Evolutionary conservation across 2,113 vertebrate genomes (phyloP).

Genomic region (Chinchilla lanigera): DNA sequence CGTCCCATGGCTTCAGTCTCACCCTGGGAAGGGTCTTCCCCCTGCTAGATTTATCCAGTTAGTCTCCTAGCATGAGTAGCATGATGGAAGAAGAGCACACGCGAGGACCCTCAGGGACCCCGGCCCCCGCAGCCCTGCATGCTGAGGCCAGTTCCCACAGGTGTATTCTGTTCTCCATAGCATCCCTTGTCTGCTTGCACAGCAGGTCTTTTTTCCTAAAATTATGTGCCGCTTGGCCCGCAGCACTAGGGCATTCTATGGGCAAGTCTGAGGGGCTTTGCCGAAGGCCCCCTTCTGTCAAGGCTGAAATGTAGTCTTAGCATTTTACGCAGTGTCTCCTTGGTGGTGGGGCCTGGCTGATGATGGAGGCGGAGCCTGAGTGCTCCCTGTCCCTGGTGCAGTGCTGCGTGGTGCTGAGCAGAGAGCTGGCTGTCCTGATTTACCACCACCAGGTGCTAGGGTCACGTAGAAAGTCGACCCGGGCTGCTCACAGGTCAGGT

Average conservation of each 20-base stretch:
- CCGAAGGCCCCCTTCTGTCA: not conserved
- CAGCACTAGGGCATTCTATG: not conserved
- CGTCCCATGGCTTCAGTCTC: not conserved
- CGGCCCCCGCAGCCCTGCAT: not conserved
- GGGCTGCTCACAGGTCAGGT: not conserved
- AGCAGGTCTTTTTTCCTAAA: not conserved
- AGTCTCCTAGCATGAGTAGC: too few species aligned
- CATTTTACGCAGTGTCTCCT: not conserved
- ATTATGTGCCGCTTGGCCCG: not conserved
- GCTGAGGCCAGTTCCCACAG: not conserved
- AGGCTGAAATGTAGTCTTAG: not conserved
- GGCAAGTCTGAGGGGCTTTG: not conserved
- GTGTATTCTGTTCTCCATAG: not conserved
- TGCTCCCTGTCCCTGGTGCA: rapidly evolving
- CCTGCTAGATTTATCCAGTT: not conserved
- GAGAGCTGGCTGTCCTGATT: not conserved
- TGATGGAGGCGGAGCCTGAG: not conserved
- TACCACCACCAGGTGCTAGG: not conserved
- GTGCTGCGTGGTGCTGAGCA: not conserved
- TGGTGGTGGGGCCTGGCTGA: too few species aligned
- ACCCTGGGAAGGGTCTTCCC: not conserved
- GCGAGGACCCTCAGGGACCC: not conserved
- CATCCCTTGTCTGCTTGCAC: not conserved
- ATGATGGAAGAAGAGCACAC: not conserved
- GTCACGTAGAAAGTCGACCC: not conserved